Evolutionary conservation across 1,140 invertebrate genomes (phyloP).

Genomic region (Trichonephila inaurata): DNA sequence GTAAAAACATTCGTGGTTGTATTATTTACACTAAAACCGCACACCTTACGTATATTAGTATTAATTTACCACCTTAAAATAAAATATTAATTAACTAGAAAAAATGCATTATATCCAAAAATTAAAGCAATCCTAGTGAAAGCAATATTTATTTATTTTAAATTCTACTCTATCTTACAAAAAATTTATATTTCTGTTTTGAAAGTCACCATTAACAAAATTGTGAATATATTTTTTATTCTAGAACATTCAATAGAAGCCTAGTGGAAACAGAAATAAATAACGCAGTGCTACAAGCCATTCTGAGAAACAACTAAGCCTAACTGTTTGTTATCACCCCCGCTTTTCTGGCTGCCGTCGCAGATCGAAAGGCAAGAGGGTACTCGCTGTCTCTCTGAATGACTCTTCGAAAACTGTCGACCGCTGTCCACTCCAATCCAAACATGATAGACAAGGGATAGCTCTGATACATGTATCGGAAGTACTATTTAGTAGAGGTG

Average conservation of each 20-base stretch:
- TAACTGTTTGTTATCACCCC: slow-evolving; percentile 38
- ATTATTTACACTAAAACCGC: no score
- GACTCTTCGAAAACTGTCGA: slow-evolving; percentile 32
- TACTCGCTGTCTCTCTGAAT: slow-evolving; percentile 54
- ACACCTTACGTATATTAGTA: no score
- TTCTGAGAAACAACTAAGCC: slow-evolving; percentile 5
- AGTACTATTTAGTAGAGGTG: slow-evolving; percentile 75
- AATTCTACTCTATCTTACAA: no score
- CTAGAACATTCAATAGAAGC: not conserved
- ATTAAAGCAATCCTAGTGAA: no score
- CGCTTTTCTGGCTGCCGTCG: slow-evolving; percentile 1
- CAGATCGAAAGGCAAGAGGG: slow-evolving; percentile 27
- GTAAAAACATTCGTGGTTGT: no score
- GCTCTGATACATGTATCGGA: slow-evolving; percentile 71
- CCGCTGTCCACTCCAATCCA: slow-evolving; percentile 36
- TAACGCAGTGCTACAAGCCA: not conserved
- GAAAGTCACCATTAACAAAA: no score
- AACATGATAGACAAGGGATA: slow-evolving; percentile 73
- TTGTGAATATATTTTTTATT: not conserved
- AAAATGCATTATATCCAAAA: no score
- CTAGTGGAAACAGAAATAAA: not conserved
- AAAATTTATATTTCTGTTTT: no score
- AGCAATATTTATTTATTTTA: no score
- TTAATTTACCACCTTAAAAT: no score
- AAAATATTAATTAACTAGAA: no score